phyloP scores from a whole-genome alignment of 1,140 invertebrate species.

The Prorops nasuta region DNA sequence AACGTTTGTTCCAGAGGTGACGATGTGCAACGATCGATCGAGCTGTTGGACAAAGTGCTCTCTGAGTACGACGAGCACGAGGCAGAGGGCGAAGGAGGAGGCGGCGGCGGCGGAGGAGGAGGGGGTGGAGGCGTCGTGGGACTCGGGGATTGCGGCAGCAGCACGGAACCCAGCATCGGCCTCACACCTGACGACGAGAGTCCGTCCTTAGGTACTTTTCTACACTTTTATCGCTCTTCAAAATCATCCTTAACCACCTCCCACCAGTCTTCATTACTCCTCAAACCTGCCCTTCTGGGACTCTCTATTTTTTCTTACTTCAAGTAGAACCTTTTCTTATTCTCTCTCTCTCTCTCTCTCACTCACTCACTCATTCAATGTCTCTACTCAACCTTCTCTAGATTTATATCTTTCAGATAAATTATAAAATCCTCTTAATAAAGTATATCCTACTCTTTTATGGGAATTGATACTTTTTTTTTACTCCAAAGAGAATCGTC shows the following conservation, averaged over 20 bases:
- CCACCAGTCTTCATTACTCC: too few relatives aligned
- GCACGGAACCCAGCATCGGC: conserved; percentile 53
- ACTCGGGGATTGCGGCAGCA: conserved; percentile 55
- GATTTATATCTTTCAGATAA: too few relatives aligned
- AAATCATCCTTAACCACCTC: too few relatives aligned
- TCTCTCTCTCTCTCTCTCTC: conserved; percentile 1
- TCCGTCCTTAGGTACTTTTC: conserved; percentile 62
- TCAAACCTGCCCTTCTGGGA: too few relatives aligned
- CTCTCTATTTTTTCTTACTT: too few relatives aligned
- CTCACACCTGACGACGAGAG: conserved; percentile 68
- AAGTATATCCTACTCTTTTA: too few relatives aligned
- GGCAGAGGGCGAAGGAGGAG: conserved; percentile 50
- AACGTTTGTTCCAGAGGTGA: conserved; percentile 67
- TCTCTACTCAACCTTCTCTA: too few relatives aligned
- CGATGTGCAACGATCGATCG: conserved; percentile 79
- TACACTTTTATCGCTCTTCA: background rate
- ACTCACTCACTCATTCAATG: too few relatives aligned
- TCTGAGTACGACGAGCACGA: conserved; percentile 83
- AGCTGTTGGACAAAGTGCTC: conserved; percentile 80
- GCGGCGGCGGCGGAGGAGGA: conserved; percentile 27
- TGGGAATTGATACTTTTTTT: too few relatives aligned
- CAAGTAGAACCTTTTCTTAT: background rate
- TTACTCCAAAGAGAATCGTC: too few relatives aligned
- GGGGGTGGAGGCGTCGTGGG: conserved; percentile 35
- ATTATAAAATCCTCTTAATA: too few relatives aligned